Evolutionary conservation across 2,797 vertebrate genomes (phyloP), one percentile per base, ranked within the genome.

Genomic region (Poecilia picta): DNA sequence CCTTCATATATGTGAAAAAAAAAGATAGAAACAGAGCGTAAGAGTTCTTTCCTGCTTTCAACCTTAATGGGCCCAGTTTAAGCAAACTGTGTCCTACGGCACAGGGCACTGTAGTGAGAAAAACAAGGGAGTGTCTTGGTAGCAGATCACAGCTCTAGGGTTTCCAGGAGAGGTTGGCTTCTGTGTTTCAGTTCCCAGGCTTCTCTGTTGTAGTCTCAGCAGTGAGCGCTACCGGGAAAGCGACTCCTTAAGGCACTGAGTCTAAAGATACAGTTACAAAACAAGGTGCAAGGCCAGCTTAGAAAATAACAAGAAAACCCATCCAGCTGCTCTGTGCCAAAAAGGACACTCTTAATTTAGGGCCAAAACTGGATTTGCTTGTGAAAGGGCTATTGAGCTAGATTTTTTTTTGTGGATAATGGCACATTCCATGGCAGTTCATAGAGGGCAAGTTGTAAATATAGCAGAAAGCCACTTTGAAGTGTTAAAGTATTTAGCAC

Each of bases 131-230:
- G 85, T 6, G 78, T 85, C 92, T 83, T 85, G 85, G 87, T 84
- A 88, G 84, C 82, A 86, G 83, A 89, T 86, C 86, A 74, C 75
- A 86, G 86, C 82, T 90, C 87, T 90, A 72, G 86, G 83, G 88
- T 91, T 93, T 91, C 91, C 88, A 86, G 73, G 62, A 72, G 82
- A 76, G 77, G 83, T 85, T 82, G 79, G 80, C 77, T 84, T 75
- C 89, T 88, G 80, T 70, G 81, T 92, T 89, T 91, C 90, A 83
- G 87, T 94, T 94, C 93, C 91, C 92, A 94, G 93, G 91, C 86
- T 90, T 93, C 91, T 94, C 87, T 83, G 77, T 89, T 93, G 91
- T 92, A 84, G 45, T 53, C 71, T 83, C 72, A 79, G 84, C 78
- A 72, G 75, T 85, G 87, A 82, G 85, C 82, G 74, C 45, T 10